Evolutionary conservation across 2,113 vertebrate species (phyloP).

Genomic region (Crotalus horridus): DNA sequence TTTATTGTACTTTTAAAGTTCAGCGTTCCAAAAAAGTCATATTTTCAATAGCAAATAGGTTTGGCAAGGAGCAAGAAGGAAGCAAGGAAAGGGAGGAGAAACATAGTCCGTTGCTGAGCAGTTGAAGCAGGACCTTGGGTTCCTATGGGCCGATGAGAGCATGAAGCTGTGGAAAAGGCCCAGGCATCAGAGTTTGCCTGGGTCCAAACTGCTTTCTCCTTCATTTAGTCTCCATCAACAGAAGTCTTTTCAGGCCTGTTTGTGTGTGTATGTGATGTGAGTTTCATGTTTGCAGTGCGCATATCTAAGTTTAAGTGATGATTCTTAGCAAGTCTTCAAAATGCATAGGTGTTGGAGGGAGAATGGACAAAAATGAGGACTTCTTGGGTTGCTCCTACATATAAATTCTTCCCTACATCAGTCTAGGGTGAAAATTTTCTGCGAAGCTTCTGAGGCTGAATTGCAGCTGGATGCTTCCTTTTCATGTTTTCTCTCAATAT

Average conservation of each 20-base stretch:
- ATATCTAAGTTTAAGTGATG: neutral
- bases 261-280: neutral
- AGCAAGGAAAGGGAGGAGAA: neutral
- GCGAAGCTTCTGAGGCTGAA: neutral
- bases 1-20: neutral
- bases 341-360: neutral
- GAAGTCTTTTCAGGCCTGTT: neutral
- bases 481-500: neutral
- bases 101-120: neutral
- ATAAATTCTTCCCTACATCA: neutral
- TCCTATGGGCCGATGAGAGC: too few relatives aligned
- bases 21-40: neutral
- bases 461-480: neutral
- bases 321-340: neutral
- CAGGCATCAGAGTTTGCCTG: neutral
- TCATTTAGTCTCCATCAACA: neutral
- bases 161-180: neutral
- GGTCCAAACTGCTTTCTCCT: neutral
- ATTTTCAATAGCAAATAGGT: neutral
- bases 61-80: neutral
- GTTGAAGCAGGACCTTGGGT: neutral
- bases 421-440: neutral
- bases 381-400: fast-evolving
- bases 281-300: neutral
- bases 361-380: neutral